Conservation (phyloP, 2,797 vertebrate genomes). For the Denticeps clupeoides region DNA sequence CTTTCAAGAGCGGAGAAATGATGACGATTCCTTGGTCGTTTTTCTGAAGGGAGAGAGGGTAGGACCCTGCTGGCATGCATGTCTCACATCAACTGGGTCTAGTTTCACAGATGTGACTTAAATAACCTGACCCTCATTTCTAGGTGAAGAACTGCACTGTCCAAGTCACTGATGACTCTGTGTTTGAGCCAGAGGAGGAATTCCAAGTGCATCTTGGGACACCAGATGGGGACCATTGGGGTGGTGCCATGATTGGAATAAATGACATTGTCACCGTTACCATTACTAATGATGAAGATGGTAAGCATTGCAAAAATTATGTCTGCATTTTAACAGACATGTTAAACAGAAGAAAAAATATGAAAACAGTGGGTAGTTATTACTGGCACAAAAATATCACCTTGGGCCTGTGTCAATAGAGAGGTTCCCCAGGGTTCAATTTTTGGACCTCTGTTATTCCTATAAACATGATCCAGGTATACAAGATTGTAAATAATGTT, state of each 20-base stretch:
- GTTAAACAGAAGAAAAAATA: no score
- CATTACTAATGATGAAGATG: conserved; percentile 90
- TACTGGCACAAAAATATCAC: no score
- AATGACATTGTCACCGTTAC: conserved; percentile 69
- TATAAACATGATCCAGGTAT: no score
- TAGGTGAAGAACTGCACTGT: conserved; percentile 92
- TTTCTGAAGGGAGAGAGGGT: conserved; percentile 93
- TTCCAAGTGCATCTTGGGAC: conserved; percentile 79
- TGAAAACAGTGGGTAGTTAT: no score
- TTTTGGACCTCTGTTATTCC: no score
- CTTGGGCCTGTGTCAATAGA: no score
- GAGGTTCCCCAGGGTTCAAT: no score
- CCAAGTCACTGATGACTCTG: conserved; percentile 75
- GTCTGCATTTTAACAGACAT: no score
- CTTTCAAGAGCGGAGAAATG: conserved; percentile 78
- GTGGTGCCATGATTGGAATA: conserved; percentile 78
- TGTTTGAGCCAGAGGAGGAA: conserved; percentile 89
- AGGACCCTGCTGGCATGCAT: background rate
- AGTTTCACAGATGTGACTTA: no score
- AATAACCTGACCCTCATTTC: background rate
- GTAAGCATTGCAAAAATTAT: no score
- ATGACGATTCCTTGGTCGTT: conserved; percentile 75
- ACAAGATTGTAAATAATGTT: no score
- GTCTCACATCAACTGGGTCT: no score
- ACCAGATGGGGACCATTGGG: conserved; percentile 89